Base-by-base conservation (phyloP, 2,888 invertebrate species). In the Alcis repandata region DNA sequence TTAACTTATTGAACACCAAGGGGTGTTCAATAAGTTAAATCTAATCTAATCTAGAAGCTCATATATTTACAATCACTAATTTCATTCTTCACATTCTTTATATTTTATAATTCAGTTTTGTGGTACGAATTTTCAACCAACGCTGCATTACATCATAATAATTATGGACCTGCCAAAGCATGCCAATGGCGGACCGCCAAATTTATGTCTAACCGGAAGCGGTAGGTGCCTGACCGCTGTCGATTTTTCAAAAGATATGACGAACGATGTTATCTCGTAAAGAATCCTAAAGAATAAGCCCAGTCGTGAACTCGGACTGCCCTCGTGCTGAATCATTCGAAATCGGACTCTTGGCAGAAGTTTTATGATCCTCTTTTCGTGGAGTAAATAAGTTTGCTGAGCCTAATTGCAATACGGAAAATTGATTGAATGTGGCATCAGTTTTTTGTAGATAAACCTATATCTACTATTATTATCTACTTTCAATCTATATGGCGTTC, bases 201-300 rank as follows among this genome's bases (percentile, higher is more conserved):
- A 65, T 65, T 63, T 57, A 71, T 63, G 54, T 59, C 63, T 41
- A 63, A 61, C 48, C 20, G 51, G 40, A 60, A 36, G 58, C 36
- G 53, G 48, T 48, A 41, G 43, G 49, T 45, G 60, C 64, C 68
- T 67, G 70, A 70, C 67, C 70, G 64, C 67, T 71, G 66, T 70
- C 62, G 58, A 66, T 72, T 72, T 69, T 82, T 75, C 74, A 79
- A 75, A 76, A 71, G 74, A 75, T 77, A 77, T 83, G 80, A 82
- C 77, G 74, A 65, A 82, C 74, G 80, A 79, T 78, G 74, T 73
- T 79, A 75, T 76, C 74, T 75, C 63, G 71, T 62, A 77, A 75
- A 74, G 74, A 69, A 73, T 67, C 63, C 64, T 68, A 63, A 59
- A 64, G 71, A 78, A 79, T 78, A 68, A 70, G 73, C 73, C 63